Evolutionary conservation across 2,888 invertebrate genomes (phyloP).

Genomic region (Andrena minutula): DNA sequence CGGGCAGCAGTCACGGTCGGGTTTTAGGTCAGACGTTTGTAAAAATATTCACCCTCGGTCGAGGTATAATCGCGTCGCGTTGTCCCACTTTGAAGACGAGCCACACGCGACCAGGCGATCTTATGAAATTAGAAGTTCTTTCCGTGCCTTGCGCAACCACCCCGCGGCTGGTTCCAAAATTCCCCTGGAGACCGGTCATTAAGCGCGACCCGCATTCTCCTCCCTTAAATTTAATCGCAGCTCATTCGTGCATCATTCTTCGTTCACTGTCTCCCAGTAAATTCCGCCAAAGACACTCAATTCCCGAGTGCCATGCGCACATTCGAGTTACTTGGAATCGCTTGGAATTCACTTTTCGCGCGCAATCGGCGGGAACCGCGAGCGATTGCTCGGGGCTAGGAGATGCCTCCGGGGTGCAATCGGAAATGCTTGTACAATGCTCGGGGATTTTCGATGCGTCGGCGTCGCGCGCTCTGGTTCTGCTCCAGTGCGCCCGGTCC

Average conservation of each 20-base stretch:
- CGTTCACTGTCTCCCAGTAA: background rate
- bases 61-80: conserved; percentile 45
- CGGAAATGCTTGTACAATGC: conserved; percentile 31
- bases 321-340: conserved; percentile 42
- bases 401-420: conserved; percentile 20
- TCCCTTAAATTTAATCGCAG: no score
- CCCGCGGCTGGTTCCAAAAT: conserved; percentile 10
- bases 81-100: conserved; percentile 57
- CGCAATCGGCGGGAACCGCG: conserved; percentile 33
- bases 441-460: conserved; percentile 27
- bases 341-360: conserved; percentile 38
- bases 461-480: background rate
- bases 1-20: conserved; percentile 55
- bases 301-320: conserved; percentile 17
- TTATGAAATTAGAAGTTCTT: conserved; percentile 33
- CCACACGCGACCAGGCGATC: conserved; percentile 10
- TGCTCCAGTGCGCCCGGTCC: background rate
- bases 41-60: conserved; percentile 51
- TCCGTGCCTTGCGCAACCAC: background rate
- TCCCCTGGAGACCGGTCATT: background rate
- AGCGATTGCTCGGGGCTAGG: conserved; percentile 27
- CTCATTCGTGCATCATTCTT: background rate
- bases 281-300: conserved; percentile 9
- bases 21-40: conserved; percentile 67
- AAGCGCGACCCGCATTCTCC: no score